phyloP scores from a whole-genome alignment of 35 echinoderm and acorn worm genomes.

The Nesometra sesokonis region DNA sequence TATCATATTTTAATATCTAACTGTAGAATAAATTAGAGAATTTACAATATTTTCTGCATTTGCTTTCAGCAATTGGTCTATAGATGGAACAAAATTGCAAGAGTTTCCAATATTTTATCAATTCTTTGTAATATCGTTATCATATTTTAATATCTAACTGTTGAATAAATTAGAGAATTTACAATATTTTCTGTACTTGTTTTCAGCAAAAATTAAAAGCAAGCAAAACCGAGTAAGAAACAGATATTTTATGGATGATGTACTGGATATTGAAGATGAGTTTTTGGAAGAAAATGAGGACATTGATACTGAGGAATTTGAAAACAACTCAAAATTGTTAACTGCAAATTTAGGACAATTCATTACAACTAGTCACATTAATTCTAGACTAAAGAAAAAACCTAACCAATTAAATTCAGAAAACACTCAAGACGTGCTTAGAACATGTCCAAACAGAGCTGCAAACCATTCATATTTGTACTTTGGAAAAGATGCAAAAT shows the following conservation, averaged over 20 bases:
- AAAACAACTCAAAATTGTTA: not conserved
- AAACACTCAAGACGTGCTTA: not conserved
- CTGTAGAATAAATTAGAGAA: no score
- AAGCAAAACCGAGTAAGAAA: not conserved
- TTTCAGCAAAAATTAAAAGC: not conserved
- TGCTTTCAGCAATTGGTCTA: not conserved
- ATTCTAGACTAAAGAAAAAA: not conserved
- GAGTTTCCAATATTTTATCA: no score
- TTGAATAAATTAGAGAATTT: no score
- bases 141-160: not conserved
- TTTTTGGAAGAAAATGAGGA: not conserved
- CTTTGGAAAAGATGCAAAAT: not conserved
- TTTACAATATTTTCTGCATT: no score
- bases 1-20: not conserved
- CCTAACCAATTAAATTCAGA: not conserved
- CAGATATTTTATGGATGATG: not conserved
- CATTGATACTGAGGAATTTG: not conserved
- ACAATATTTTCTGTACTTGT: no score
- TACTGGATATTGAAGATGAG: not conserved
- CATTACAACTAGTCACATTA: not conserved
- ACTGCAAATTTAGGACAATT: not conserved
- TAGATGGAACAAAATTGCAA: no score
- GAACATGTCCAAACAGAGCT: not conserved
- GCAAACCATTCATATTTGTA: not conserved
- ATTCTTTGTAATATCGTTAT: no score